These are phyloP conservation scores for Phrynosoma platyrhinos DNA, from an alignment of 2,113 vertebrate species.

Conservation along the genomic window DNA sequence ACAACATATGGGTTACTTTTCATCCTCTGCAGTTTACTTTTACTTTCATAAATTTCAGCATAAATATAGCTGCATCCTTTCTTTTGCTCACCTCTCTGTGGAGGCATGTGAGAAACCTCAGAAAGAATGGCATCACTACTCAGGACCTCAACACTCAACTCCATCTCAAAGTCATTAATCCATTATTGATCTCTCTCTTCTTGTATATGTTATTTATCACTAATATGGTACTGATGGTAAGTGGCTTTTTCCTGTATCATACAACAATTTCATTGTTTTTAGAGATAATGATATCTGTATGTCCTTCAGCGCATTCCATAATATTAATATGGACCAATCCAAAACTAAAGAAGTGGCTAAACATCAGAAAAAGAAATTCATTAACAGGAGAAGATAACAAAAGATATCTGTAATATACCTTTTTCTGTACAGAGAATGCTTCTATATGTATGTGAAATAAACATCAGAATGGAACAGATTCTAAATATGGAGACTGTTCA, in stretches of 20 bases:
- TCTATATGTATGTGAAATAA: too few species aligned
- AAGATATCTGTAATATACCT: too few species aligned
- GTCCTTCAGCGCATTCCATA: slow-evolving; percentile 35
- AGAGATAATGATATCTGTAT: neutral
- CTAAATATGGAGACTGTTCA: too few species aligned
- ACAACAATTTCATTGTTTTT: slow-evolving; percentile 5
- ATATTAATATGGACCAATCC: slow-evolving; percentile 51
- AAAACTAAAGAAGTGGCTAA: slow-evolving; percentile 16
- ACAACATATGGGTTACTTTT: too few species aligned
- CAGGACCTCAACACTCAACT: slow-evolving; percentile 31
- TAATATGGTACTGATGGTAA: neutral
- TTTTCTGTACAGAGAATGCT: too few species aligned
- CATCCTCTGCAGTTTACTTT: too few species aligned
- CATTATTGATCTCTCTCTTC: slow-evolving; percentile 39
- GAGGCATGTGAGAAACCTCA: slow-evolving; percentile 12
- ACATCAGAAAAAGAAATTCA: neutral
- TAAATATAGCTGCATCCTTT: neutral
- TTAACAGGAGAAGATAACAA: neutral
- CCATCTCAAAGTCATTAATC: slow-evolving; percentile 41
- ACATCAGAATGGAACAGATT: too few species aligned
- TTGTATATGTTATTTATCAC: slow-evolving; percentile 26
- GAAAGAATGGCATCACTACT: neutral
- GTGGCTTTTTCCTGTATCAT: too few species aligned
- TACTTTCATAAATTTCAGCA: too few species aligned
- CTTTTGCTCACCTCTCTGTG: slow-evolving; percentile 48